Percentiles rank a stretch among this genome's conserved stretches.
phyloP scores from a whole-genome alignment of 1,140 invertebrate genomes.

The Oedothorax gibbosus region DNA sequence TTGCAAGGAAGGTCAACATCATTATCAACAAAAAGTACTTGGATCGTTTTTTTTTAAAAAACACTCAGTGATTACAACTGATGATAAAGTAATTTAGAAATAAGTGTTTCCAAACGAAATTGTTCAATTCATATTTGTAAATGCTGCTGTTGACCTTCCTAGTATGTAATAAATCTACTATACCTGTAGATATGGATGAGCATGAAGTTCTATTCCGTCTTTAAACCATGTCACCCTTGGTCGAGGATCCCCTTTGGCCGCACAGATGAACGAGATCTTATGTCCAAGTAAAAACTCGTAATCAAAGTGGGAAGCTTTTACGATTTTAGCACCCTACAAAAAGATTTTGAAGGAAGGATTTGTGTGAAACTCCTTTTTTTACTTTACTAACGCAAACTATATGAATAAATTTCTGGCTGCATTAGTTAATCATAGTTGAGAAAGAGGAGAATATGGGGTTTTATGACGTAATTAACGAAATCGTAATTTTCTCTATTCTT shows the following conservation, averaged over 20 bases:
- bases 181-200: slow-evolving; percentile 88
- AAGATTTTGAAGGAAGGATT: background rate
- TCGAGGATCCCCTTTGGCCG: slow-evolving; percentile 84
- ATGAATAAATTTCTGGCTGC: too few species aligned
- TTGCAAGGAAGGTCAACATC: too few species aligned
- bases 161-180: background rate
- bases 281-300: slow-evolving; percentile 92
- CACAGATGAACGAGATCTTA: slow-evolving; percentile 91
- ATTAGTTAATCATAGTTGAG: too few species aligned
- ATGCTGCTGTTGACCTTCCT: too few species aligned
- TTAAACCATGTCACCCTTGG: slow-evolving; percentile 90
- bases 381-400: too few species aligned
- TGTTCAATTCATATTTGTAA: too few species aligned
- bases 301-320: slow-evolving; percentile 91
- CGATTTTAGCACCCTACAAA: slow-evolving; percentile 87
- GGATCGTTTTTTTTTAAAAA: background rate
- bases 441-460: too few species aligned
- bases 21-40: too few species aligned
- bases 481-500: too few species aligned
- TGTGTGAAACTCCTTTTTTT: too few species aligned
- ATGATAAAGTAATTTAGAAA: background rate
- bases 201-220: slow-evolving; percentile 88
- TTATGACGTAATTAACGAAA: too few species aligned
- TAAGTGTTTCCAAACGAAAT: background rate
- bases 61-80: slow-evolving; percentile 6